phyloP scores from a whole-genome alignment of 2,797 vertebrate genomes.

The Choloepus didactylus region DNA sequence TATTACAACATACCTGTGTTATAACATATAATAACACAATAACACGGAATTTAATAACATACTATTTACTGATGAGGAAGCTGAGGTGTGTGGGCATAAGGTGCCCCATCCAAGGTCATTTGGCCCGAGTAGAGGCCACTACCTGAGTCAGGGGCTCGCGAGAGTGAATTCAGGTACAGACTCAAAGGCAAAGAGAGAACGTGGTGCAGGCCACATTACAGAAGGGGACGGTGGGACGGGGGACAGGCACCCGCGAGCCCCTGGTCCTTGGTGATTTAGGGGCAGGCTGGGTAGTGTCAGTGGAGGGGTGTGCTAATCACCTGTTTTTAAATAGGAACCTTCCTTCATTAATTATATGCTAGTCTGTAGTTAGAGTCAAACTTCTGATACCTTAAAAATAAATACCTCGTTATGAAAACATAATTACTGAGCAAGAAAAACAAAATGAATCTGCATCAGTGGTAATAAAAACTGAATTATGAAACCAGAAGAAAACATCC shows the following conservation, averaged over 20 bases:
- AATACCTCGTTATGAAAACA: slow-evolving; percentile 34
- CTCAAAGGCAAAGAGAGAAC: background rate
- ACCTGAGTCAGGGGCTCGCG: background rate
- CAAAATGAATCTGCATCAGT: background rate
- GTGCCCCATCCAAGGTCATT: background rate
- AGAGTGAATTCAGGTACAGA: background rate
- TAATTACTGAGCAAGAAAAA: slow-evolving; percentile 46
- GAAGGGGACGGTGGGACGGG: background rate
- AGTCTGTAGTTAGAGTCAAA: slow-evolving; percentile 34
- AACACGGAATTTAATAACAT: too few relatives aligned
- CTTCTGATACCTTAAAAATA: slow-evolving; percentile 55
- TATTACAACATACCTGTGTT: background rate
- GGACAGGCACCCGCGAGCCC: background rate
- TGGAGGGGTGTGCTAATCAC: slow-evolving; percentile 50
- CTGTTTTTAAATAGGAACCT: slow-evolving; percentile 66
- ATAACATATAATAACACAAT: too few relatives aligned
- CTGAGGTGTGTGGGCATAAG: background rate
- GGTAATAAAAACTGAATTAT: background rate
- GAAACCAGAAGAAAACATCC: background rate
- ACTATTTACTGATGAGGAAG: background rate
- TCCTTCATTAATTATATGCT: slow-evolving; percentile 30
- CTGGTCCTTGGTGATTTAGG: slow-evolving; percentile 65
- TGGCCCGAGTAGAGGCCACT: background rate
- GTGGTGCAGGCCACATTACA: background rate
- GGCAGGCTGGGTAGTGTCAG: background rate